phyloP scores from a whole-genome alignment of 2,797 vertebrate species.

The Pogoniulus pusillus region DNA sequence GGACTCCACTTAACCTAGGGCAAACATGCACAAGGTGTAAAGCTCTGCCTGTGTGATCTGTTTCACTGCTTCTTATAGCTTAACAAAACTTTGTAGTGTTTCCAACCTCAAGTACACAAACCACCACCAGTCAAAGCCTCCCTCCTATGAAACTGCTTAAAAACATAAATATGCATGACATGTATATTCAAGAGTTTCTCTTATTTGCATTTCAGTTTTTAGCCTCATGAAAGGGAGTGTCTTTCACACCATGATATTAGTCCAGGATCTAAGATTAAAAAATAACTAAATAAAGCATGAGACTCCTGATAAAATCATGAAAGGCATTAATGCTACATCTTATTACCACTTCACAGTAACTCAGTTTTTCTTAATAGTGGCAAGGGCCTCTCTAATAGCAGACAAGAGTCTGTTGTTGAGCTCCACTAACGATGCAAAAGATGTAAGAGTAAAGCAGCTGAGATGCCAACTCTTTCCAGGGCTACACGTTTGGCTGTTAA shows the following conservation, averaged over 20 bases:
- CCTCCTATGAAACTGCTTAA: neutral
- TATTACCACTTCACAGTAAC: conserved; percentile 21
- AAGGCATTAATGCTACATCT: conserved; percentile 11
- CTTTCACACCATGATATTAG: neutral
- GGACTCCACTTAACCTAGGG: neutral
- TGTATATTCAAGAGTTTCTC: neutral
- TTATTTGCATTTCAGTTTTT: conserved; percentile 9
- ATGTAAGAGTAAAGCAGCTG: neutral
- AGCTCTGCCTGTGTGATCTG: neutral
- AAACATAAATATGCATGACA: neutral
- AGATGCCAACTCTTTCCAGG: neutral
- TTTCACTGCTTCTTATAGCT: neutral
- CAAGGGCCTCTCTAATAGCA: conserved; percentile 1
- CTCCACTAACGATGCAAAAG: conserved; percentile 10
- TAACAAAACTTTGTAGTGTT: neutral
- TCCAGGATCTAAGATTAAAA: conserved; percentile 6
- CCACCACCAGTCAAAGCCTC: neutral
- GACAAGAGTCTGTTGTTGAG: conserved; percentile 3
- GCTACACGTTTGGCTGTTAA: neutral
- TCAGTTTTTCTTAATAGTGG: conserved; percentile 24
- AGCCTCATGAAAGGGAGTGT: conserved; percentile 6
- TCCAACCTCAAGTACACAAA: neutral
- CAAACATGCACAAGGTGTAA: neutral
- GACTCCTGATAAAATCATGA: conserved; percentile 30
- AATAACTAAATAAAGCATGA: neutral